These are phyloP conservation scores for Heteromurus nitidus DNA, from an alignment of 2,888 invertebrate genomes.

Conservation along the genomic window DNA sequence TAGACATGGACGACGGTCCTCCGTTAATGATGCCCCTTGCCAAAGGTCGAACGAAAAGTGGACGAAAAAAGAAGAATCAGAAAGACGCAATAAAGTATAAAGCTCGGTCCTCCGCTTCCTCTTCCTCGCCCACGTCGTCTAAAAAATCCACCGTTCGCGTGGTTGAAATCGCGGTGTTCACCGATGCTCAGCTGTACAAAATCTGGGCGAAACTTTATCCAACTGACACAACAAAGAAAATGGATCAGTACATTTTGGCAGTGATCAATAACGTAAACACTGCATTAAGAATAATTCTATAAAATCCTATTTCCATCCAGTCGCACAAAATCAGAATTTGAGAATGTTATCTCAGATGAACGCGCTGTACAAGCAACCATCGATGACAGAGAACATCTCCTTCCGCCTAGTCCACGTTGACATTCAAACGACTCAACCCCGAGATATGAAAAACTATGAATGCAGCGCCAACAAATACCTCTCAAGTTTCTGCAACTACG, in stretches of 20 bases:
- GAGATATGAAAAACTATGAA: neutral
- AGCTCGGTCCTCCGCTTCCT: neutral
- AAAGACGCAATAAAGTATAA: neutral
- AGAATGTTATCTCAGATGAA: constrained; percentile 57
- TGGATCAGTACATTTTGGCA: constrained; percentile 53
- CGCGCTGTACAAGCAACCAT: constrained; percentile 59
- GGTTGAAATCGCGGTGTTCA: constrained; percentile 67
- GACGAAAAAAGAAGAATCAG: neutral
- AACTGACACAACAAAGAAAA: constrained; percentile 37
- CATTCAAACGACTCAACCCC: constrained; percentile 37
- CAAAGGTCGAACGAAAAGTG: constrained; percentile 8
- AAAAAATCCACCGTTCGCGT: constrained; percentile 14
- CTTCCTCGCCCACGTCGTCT: neutral
- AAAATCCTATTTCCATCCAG: neutral
- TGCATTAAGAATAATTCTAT: neutral
- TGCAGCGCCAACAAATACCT: constrained; percentile 55
- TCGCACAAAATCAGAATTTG: neutral
- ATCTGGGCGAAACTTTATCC: constrained; percentile 42
- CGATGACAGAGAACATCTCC: constrained; percentile 37
- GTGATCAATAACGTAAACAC: constrained; percentile 62
- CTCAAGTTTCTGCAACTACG: constrained; percentile 60
- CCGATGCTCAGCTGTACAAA: constrained; percentile 44
- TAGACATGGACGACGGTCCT: neutral
- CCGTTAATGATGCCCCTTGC: constrained; percentile 3
- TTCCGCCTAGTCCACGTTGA: constrained; percentile 65